Conservation (phyloP, 1,140 invertebrate genomes). For the Phymorhynchus buccinoides region DNA sequence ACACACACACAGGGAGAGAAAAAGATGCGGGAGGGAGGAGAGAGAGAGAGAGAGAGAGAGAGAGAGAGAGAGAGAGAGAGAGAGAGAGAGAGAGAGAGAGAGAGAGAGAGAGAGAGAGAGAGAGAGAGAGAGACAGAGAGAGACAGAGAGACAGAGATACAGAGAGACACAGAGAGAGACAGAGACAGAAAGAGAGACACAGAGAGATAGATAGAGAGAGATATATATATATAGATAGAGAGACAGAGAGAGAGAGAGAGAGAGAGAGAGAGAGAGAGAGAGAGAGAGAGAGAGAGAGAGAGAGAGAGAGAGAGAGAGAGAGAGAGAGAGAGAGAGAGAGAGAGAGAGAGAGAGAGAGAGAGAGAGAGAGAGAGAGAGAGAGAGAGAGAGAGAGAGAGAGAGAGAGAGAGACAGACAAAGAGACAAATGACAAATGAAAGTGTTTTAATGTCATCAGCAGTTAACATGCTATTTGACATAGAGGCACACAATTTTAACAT, state of each 20-base stretch:
- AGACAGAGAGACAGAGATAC: not conserved
- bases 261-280: too few relatives aligned
- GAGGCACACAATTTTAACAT: too few relatives aligned
- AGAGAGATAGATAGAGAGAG: slow-evolving; percentile 13
- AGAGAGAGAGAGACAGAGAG: slow-evolving; percentile 8
- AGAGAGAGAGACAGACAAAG: not conserved
- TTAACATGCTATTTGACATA: too few relatives aligned
- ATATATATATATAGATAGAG: not conserved
- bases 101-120: not conserved
- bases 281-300: slow-evolving; percentile 10
- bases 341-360: not conserved
- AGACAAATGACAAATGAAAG: too few relatives aligned
- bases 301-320: not conserved
- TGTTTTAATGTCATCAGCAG: too few relatives aligned
- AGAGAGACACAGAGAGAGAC: not conserved
- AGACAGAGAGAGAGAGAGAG: not conserved
- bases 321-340: not conserved
- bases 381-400: slow-evolving; percentile 17
- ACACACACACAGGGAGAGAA: not conserved
- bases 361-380: slow-evolving; percentile 17
- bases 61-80: not conserved
- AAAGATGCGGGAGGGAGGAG: not conserved
- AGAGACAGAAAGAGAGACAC: not conserved
- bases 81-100: too few relatives aligned
- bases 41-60: not conserved